Conservation (phyloP, 1,140 invertebrate species). For the Tyrophagus putrescentiae region DNA sequence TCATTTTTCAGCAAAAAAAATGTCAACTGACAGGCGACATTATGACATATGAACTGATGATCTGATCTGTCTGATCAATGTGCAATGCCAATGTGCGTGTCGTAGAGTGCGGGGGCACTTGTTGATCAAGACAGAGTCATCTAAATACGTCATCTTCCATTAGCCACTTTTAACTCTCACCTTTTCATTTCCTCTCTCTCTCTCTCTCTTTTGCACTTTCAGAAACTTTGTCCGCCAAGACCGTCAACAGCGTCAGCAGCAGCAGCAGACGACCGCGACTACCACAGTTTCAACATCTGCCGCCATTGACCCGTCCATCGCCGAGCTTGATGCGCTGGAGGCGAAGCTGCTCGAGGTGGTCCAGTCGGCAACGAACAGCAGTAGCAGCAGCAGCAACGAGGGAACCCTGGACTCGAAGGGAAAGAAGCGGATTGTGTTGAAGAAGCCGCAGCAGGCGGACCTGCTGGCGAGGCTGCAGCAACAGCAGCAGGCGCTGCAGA, state of each 20-base stretch:
- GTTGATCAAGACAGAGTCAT: too few relatives aligned
- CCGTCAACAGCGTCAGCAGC: not conserved
- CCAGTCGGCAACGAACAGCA: not conserved
- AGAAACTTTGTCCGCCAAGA: slow-evolving; percentile 19
- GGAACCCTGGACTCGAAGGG: too few relatives aligned
- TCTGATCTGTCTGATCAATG: too few relatives aligned
- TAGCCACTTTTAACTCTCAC: too few relatives aligned
- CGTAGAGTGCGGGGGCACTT: too few relatives aligned
- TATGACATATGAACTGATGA: too few relatives aligned
- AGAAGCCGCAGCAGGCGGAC: slow-evolving; percentile 15
- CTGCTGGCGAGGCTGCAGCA: not conserved
- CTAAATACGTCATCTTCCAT: too few relatives aligned
- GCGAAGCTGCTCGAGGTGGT: not conserved
- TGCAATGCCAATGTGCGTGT: too few relatives aligned
- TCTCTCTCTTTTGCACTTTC: not conserved
- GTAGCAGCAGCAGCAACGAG: too few relatives aligned
- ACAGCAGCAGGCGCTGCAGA: not conserved
- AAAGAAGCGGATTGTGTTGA: slow-evolving; percentile 8
- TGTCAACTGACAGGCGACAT: too few relatives aligned
- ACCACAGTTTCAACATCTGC: not conserved
- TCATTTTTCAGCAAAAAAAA: too few relatives aligned
- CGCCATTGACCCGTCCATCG: not conserved
- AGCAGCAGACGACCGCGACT: not conserved
- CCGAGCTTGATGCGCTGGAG: not conserved
- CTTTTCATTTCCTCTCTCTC: too few relatives aligned